These are phyloP conservation scores for Amaurobius ferox DNA, from an alignment of 2,888 invertebrate species.

Conservation along the genomic window DNA sequence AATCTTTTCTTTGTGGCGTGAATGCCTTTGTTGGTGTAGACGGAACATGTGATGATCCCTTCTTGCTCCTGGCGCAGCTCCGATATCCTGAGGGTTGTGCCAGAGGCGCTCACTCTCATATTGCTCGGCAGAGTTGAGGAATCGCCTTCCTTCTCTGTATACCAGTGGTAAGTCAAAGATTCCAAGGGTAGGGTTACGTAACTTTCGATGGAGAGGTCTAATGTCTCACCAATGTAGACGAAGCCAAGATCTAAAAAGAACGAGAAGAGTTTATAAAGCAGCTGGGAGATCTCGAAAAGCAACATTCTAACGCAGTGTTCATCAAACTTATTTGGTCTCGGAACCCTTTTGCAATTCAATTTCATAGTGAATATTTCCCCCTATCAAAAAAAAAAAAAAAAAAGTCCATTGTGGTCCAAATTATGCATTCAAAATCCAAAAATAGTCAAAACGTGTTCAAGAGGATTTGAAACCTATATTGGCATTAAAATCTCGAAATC, in stretches of 20 bases:
- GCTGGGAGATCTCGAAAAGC: too few relatives aligned
- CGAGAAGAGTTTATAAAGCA: not conserved
- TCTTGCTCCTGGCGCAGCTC: constrained; percentile 56
- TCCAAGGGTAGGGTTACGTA: constrained; percentile 13
- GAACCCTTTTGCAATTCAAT: too few relatives aligned
- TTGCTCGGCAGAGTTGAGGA: constrained; percentile 35
- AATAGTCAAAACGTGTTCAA: too few relatives aligned
- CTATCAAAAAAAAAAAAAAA: too few relatives aligned
- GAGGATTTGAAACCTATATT: too few relatives aligned
- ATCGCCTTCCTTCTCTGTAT: constrained; percentile 20
- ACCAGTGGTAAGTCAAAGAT: constrained; percentile 38
- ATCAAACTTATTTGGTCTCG: too few relatives aligned
- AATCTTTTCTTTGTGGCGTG: constrained; percentile 47
- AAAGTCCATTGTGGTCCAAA: too few relatives aligned
- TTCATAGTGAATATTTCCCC: too few relatives aligned
- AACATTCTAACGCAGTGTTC: too few relatives aligned
- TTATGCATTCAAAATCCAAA: too few relatives aligned
- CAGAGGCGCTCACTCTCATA: constrained; percentile 37
- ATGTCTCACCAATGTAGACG: constrained; percentile 51
- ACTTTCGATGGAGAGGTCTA: constrained; percentile 32
- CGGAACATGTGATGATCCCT: constrained; percentile 36
- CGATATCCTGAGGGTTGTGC: constrained; percentile 17
- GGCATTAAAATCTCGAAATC: too few relatives aligned
- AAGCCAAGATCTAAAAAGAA: constrained; percentile 48
- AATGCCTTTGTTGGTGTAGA: constrained; percentile 28